A percentile compares a stretch with the other conserved stretches of the same genome.
phyloP scores from a whole-genome alignment of 2,113 vertebrate species.

The Urocolius indicus region DNA sequence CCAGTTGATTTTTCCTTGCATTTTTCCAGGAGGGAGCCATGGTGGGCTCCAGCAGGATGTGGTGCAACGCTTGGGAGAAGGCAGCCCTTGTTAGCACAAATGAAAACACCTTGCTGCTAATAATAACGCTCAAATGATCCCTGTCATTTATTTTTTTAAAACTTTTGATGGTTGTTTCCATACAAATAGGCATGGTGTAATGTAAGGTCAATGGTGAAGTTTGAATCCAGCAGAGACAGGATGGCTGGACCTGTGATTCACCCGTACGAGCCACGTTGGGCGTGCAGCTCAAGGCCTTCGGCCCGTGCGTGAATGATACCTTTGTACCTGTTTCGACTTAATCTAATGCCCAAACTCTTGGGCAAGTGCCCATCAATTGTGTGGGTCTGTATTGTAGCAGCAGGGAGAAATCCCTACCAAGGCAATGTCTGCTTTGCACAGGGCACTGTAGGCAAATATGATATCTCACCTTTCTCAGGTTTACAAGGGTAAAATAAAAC shows the following conservation, averaged over 20 bases:
- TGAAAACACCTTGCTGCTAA: not conserved
- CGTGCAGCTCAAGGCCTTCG: not conserved
- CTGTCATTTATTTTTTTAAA: not conserved
- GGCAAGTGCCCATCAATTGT: not conserved
- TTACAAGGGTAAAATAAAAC: rapidly evolving
- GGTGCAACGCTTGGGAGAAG: rapidly evolving
- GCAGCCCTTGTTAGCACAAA: not conserved
- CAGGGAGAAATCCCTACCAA: not conserved
- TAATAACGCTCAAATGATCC: not conserved
- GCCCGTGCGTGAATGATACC: not conserved
- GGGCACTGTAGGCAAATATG: not conserved
- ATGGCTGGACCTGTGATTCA: not conserved
- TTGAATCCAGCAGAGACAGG: not conserved
- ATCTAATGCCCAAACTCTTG: not conserved
- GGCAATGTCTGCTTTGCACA: not conserved
- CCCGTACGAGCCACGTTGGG: rapidly evolving
- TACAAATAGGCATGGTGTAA: not conserved
- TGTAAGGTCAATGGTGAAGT: not conserved
- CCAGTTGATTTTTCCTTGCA: not conserved
- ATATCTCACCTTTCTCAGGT: not conserved
- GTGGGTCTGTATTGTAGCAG: not conserved
- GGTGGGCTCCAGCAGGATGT: not conserved
- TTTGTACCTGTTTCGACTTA: not conserved
- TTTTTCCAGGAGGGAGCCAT: not conserved
- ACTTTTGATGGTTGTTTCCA: not conserved